Evolutionary conservation across 2,113 vertebrate species (phyloP).

Genomic region (Erpornis zantholeuca): DNA sequence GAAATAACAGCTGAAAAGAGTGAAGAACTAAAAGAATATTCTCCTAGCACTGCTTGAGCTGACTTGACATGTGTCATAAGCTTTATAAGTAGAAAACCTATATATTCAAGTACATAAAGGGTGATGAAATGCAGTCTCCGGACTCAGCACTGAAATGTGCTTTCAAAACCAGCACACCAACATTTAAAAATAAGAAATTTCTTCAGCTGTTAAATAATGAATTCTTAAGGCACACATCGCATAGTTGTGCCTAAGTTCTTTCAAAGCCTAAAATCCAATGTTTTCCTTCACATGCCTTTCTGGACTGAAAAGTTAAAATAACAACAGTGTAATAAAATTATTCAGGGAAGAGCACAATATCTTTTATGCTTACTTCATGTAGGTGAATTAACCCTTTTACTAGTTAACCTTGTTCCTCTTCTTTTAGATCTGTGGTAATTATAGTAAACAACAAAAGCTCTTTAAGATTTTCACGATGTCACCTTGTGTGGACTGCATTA

Average conservation of each 20-base stretch:
- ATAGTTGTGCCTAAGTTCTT: neutral
- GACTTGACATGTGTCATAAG: neutral
- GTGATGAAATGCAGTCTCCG: neutral
- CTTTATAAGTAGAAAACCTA: neutral
- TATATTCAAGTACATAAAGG: neutral
- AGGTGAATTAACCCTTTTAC: neutral
- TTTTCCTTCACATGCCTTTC: neutral
- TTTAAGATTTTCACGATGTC: neutral
- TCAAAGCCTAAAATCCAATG: neutral
- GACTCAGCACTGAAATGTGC: neutral
- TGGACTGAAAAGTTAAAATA: neutral
- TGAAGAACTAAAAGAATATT: neutral
- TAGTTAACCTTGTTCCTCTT: neutral
- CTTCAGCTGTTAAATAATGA: neutral
- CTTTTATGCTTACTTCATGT: neutral
- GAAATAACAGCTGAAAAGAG: neutral
- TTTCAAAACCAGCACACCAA: neutral
- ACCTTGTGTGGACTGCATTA: neutral
- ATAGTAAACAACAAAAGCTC: neutral
- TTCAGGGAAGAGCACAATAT: neutral
- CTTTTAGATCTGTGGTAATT: neutral
- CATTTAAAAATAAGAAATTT: neutral
- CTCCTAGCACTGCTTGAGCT: neutral
- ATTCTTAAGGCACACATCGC: neutral
- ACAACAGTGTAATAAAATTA: neutral